Conservation (phyloP, 2,797 vertebrate species). For the Falco cherrug region DNA sequence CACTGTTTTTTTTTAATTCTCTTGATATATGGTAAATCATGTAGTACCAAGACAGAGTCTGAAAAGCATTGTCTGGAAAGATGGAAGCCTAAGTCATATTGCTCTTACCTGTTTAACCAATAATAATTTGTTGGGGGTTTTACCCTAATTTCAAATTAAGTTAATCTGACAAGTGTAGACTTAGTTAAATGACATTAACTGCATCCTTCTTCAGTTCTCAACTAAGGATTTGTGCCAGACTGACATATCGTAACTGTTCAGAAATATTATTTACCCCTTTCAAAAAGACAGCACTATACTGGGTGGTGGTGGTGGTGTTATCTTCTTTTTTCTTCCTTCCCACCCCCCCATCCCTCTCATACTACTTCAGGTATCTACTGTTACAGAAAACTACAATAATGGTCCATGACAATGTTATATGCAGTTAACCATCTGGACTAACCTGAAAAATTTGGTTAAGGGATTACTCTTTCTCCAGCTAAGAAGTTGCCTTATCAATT, state of each 20-base stretch:
- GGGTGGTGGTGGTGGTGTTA: not conserved
- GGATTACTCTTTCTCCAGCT: not conserved
- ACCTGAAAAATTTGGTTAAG: not conserved
- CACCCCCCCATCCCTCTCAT: fast-evolving
- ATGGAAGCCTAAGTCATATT: not conserved
- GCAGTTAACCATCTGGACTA: not conserved
- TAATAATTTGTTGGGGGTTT: not conserved
- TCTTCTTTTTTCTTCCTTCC: not conserved
- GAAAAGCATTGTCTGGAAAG: not conserved
- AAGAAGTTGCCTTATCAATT: not conserved
- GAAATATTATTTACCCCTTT: not conserved
- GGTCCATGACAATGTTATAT: not conserved
- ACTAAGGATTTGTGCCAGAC: not conserved
- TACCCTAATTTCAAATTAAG: not conserved
- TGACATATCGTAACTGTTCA: not conserved
- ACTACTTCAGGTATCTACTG: not conserved
- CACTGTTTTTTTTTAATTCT: not conserved
- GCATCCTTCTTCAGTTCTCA: not conserved
- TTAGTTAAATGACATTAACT: not conserved
- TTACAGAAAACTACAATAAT: not conserved
- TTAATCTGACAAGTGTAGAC: not conserved
- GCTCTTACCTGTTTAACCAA: not conserved
- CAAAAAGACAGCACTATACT: not conserved
- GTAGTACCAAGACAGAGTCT: not conserved
- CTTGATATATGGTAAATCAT: not conserved